phyloP scores from a whole-genome alignment of 30 jellyfish, hydroid and myxozoan species.

The Cassiopea andromeda region DNA sequence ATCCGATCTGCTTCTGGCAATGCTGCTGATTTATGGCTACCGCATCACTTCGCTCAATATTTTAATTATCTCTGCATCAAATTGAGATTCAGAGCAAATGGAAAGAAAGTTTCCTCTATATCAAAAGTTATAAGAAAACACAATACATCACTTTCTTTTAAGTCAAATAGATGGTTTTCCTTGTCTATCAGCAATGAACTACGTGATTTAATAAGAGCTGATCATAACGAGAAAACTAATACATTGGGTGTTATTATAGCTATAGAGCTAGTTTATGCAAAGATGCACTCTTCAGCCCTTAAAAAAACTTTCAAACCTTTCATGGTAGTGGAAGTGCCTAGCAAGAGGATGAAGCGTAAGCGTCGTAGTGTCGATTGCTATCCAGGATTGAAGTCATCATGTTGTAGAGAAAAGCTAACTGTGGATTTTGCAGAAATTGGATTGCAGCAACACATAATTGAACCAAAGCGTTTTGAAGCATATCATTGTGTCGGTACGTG shows the following conservation, averaged over 20 bases:
- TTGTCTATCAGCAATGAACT: neutral
- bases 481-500: slow-evolving; percentile 65
- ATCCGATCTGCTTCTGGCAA: neutral
- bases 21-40: slow-evolving; percentile 7
- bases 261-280: neutral
- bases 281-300: neutral
- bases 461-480: slow-evolving; percentile 68
- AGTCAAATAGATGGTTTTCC: slow-evolving; percentile 9
- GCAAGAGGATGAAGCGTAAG: slow-evolving; percentile 1
- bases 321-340: slow-evolving; percentile 35
- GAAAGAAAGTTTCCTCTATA: neutral
- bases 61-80: neutral
- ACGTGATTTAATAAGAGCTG: neutral
- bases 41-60: neutral
- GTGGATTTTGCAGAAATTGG: slow-evolving; percentile 63
- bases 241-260: neutral
- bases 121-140: neutral
- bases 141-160: neutral
- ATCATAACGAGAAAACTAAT: too few species aligned
- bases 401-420: slow-evolving; percentile 55
- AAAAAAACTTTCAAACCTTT: slow-evolving; percentile 20
- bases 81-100: neutral
- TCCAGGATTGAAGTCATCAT: slow-evolving; percentile 8
- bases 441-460: slow-evolving; percentile 36
- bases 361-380: slow-evolving; percentile 50